Percentiles rank a stretch among this genome's conserved stretches.
phyloP scores from a whole-genome alignment of 2,797 vertebrate genomes.

The Gambelia wislizenii region DNA sequence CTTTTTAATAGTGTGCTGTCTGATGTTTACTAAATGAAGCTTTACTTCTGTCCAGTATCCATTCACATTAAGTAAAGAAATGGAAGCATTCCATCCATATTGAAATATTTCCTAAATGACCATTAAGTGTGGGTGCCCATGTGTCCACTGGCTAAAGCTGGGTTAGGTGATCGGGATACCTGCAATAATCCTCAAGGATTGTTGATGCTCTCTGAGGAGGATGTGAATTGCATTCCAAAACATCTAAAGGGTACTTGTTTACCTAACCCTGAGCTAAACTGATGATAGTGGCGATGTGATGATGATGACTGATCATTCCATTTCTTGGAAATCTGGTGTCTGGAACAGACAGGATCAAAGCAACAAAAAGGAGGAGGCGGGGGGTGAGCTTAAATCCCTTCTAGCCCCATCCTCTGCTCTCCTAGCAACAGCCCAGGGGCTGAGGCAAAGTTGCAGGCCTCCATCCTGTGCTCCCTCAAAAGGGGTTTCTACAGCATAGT shows the following conservation, averaged over 20 bases:
- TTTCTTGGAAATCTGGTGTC: not conserved
- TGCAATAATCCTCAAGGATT: not conserved
- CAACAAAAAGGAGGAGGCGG: no score
- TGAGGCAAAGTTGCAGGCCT: no score
- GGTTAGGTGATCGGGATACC: not conserved
- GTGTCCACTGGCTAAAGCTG: not conserved
- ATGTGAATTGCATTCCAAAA: not conserved
- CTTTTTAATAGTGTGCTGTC: slow-evolving; percentile 38
- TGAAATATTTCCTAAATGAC: slow-evolving; percentile 51
- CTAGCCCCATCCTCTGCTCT: no score
- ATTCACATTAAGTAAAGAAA: not conserved
- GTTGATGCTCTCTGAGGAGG: not conserved
- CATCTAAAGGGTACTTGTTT: not conserved
- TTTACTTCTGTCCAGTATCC: slow-evolving; percentile 24
- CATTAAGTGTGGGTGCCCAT: not conserved
- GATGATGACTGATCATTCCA: not conserved
- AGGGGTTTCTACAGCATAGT: no score
- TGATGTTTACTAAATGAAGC: slow-evolving; percentile 27
- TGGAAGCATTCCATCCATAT: slow-evolving; percentile 23
- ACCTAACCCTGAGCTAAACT: not conserved
- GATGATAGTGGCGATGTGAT: not conserved
- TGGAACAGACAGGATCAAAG: no score
- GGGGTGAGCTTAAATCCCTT: no score
- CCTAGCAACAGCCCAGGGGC: no score
- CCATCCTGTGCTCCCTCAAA: no score